Percentiles rank a stretch among this genome's conserved stretches.
Evolutionary conservation across 30 jellyfish, hydroid and myxozoan genomes (phyloP).

Genomic region (Aurelia coerulea): DNA sequence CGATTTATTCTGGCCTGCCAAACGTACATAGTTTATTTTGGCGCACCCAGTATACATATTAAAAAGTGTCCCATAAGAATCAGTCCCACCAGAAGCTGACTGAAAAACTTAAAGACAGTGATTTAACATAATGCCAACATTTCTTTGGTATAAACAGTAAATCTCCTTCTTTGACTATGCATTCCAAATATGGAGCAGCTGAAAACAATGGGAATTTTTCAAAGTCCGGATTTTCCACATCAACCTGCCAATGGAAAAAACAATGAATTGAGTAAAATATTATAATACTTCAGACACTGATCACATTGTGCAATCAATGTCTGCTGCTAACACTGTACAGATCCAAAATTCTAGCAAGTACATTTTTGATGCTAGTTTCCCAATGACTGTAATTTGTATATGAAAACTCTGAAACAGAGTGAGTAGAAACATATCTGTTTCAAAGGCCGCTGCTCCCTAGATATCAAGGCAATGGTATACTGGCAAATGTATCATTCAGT

Average conservation of each 20-base stretch:
- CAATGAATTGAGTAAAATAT: neutral
- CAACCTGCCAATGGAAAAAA: conserved; percentile 69
- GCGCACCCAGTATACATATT: too few relatives aligned
- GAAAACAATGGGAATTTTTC: conserved; percentile 77
- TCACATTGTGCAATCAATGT: neutral
- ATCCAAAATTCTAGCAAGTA: too few relatives aligned
- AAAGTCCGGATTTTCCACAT: conserved; percentile 82
- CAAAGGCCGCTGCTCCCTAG: too few relatives aligned
- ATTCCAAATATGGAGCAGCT: conserved; percentile 81
- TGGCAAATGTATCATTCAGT: too few relatives aligned
- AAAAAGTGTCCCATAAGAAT: neutral
- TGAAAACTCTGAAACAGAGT: too few relatives aligned
- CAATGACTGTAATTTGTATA: too few relatives aligned
- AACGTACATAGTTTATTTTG: too few relatives aligned
- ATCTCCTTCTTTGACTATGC: conserved; percentile 96
- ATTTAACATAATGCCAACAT: conserved; percentile 98
- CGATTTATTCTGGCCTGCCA: too few relatives aligned
- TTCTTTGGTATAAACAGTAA: conserved; percentile 95
- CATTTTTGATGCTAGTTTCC: too few relatives aligned
- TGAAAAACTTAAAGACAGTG: conserved; percentile 92
- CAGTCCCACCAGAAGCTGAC: conserved; percentile 99
- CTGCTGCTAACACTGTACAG: neutral
- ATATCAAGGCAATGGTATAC: too few relatives aligned
- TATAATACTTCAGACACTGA: neutral
- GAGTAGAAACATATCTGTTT: too few relatives aligned